Base-by-base conservation (phyloP, 1,140 invertebrate genomes). In the Aphidius gifuensis region DNA sequence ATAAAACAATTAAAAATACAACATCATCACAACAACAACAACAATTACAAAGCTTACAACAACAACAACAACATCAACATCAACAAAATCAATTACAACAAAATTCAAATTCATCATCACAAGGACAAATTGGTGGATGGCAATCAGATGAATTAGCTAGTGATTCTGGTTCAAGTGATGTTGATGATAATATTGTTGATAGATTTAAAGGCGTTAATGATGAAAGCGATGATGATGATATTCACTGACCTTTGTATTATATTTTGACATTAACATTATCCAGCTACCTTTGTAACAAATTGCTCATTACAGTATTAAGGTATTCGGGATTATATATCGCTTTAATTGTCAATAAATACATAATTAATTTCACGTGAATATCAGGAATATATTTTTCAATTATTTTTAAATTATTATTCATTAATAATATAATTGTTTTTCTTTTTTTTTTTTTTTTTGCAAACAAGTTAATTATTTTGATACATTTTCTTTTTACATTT, bases 281-380 rank as follows among this genome's bases (percentile, higher is more conserved):
- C 70, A 71, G 77, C 76, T 78, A 80, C 77, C 78, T 80, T 79
- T 77, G 71, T 73, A 77, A 69, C 75, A 76, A 80, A 72, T 78
- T 78, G 77, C 78, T 80, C 77, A 76, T 75, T 81, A 79, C 80
- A 81, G 80, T 81, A 81, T 81, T 81, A 81, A 81, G 80, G 76
- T 76, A 80, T 80, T 80, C 74, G 78, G 77, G 75, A 76, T 72
- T 81, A 80, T 77, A 78, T 79, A 78, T 78, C 74, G 80, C 80
- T 81, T 81, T 80, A 76, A 79, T 72, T 80, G 78, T 80, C 23
- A 32, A 32, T 78, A 80, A 69, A 81, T 80, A 79, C 77, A 76
- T 81, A 79, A 79, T 71, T 76, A 76, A 32, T 32, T 74, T 74
- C 74, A 75, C 67, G 73, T 71, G 69, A 77, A 68, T 74, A 70